Conservation (phyloP, 2,888 invertebrate species). For the Laspeyria flexula region DNA sequence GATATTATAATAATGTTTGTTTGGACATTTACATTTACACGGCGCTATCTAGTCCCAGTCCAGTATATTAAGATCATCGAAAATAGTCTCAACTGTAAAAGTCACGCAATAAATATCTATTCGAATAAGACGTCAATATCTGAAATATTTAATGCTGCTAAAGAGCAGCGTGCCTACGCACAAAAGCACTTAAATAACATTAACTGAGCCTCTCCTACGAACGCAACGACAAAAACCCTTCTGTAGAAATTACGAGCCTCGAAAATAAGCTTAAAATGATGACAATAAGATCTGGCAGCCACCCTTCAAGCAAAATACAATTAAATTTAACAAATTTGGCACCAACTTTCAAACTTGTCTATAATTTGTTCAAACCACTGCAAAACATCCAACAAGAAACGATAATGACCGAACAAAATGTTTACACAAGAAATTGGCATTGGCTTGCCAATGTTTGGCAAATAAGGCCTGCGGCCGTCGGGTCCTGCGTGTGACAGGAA, state of each 20-base stretch:
- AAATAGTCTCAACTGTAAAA: too few relatives aligned
- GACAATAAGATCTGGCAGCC: constrained; percentile 38
- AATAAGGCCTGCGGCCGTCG: constrained; percentile 70
- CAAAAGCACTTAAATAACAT: constrained; percentile 40
- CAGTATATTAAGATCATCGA: too few relatives aligned
- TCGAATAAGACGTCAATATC: constrained; percentile 23
- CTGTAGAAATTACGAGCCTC: constrained; percentile 35
- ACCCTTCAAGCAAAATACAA: constrained; percentile 46
- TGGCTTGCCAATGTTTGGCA: constrained; percentile 74
- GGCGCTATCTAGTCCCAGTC: too few relatives aligned
- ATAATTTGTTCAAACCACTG: constrained; percentile 48
- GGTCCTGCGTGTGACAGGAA: constrained; percentile 76
- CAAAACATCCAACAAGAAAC: constrained; percentile 62
- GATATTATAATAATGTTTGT: too few relatives aligned
- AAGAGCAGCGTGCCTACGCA: constrained; percentile 26
- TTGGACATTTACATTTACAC: too few relatives aligned
- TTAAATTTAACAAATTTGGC: constrained; percentile 43
- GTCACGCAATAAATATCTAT: too few relatives aligned
- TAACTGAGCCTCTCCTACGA: constrained; percentile 17
- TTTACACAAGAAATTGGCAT: constrained; percentile 76
- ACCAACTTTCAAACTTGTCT: constrained; percentile 39
- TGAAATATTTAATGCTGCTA: constrained; percentile 6
- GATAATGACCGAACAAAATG: constrained; percentile 73
- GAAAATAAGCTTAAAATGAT: constrained; percentile 48
- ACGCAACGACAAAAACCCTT: constrained; percentile 37